phyloP scores from a whole-genome alignment of 2,113 vertebrate species.

The Colinus virginianus region DNA sequence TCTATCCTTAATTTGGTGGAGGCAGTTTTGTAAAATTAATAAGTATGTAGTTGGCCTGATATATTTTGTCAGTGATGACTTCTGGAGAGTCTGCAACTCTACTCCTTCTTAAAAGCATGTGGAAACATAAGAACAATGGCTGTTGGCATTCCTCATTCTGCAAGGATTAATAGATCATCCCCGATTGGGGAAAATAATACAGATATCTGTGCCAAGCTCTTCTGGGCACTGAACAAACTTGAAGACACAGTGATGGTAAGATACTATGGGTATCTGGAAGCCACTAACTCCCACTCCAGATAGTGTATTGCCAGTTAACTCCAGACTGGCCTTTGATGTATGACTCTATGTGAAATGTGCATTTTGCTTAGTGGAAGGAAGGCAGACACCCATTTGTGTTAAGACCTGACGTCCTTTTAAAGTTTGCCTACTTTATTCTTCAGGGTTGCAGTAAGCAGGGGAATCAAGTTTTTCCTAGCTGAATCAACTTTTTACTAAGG shows the following conservation, averaged over 20 bases:
- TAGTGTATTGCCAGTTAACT: not conserved
- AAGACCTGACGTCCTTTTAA: not conserved
- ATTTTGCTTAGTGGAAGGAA: not conserved
- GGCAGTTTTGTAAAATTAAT: not conserved
- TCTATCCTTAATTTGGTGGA: not conserved
- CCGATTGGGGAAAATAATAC: not conserved
- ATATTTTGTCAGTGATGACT: accelerated
- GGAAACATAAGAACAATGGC: not conserved
- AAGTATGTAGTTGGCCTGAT: not conserved
- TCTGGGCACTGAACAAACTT: not conserved
- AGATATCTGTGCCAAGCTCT: not conserved
- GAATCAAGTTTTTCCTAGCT: no score
- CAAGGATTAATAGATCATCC: not conserved
- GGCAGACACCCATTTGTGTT: not conserved
- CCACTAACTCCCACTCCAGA: not conserved
- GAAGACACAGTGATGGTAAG: not conserved
- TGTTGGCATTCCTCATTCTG: not conserved
- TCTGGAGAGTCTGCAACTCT: not conserved
- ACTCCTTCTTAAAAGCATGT: not conserved
- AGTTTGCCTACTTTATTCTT: not conserved
- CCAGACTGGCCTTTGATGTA: not conserved
- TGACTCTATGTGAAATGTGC: not conserved
- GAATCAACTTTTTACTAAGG: no score
- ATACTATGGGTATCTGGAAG: not conserved
- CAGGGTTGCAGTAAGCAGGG: not conserved